Percentiles rank a stretch among this genome's conserved stretches.
Evolutionary conservation across 2,797 vertebrate species (phyloP).

Genomic region (Chrysocyon brachyurus): DNA sequence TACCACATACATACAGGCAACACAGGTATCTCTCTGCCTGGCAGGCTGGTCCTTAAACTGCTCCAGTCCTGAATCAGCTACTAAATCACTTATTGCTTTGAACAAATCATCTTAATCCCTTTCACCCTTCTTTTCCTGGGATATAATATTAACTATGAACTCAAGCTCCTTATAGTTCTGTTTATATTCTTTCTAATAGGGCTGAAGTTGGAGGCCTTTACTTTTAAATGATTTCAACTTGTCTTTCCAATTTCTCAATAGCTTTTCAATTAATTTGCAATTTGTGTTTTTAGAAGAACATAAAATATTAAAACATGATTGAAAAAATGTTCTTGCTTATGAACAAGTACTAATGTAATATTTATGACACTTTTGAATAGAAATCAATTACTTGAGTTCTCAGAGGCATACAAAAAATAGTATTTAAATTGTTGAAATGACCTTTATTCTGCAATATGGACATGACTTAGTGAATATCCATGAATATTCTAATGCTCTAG

Average conservation of each 20-base stretch:
- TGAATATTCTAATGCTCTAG: neutral
- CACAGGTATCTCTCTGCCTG: neutral
- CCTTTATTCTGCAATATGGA: constrained; percentile 26
- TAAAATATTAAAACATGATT: constrained; percentile 52
- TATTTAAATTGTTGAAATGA: constrained; percentile 43
- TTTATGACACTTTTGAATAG: constrained; percentile 45
- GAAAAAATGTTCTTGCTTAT: constrained; percentile 56
- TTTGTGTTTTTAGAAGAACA: constrained; percentile 47
- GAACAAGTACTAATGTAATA: constrained; percentile 40
- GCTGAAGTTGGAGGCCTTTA: neutral
- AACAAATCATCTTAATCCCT: constrained; percentile 31
- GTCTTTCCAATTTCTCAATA: constrained; percentile 23
- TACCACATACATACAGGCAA: neutral
- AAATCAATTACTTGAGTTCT: constrained; percentile 52
- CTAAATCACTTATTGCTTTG: constrained; percentile 14
- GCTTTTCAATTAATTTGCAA: neutral
- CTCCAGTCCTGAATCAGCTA: neutral
- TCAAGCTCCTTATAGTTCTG: constrained; percentile 1
- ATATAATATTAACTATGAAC: neutral
- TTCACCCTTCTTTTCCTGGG: constrained; percentile 21
- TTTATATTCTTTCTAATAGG: constrained; percentile 6
- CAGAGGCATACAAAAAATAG: neutral
- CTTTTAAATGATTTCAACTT: constrained; percentile 52
- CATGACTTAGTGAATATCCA: neutral
- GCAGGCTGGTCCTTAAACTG: neutral